Percentiles rank a stretch among this genome's conserved stretches.
Conservation (phyloP, 1,140 invertebrate genomes). For the Oedothorax gibbosus region DNA sequence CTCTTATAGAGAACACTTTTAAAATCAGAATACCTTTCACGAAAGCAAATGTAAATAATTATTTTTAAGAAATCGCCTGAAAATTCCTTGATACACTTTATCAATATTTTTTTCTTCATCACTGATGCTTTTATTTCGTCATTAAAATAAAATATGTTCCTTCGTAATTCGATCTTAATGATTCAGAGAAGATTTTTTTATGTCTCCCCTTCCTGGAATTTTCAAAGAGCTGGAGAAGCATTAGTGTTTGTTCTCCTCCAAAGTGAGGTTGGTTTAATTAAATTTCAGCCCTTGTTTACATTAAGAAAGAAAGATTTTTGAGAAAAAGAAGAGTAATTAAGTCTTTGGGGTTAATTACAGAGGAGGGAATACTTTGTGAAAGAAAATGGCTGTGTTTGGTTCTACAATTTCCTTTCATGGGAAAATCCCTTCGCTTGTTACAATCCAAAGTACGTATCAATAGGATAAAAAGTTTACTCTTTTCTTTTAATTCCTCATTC, state of each 20-base stretch:
- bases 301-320: constrained; percentile 37
- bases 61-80: too few species aligned
- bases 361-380: constrained; percentile 3
- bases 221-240: constrained; percentile 5
- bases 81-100: too few species aligned
- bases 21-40: too few species aligned
- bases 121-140: too few species aligned
- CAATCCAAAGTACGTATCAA: not conserved
- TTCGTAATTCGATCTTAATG: constrained; percentile 49
- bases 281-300: constrained; percentile 53
- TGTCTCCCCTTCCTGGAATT: not conserved
- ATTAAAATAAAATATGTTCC: too few species aligned
- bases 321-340: constrained; percentile 41
- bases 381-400: not conserved
- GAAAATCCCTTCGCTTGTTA: not conserved
- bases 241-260: constrained; percentile 53
- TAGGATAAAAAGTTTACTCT: too few species aligned
- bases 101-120: too few species aligned
- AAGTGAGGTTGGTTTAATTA: constrained; percentile 42
- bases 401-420: not conserved
- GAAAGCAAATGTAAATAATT: too few species aligned
- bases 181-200: constrained; percentile 20
- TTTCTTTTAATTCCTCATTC: too few species aligned
- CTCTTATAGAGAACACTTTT: too few species aligned
- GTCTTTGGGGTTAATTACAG: constrained; percentile 50